Base-by-base conservation (phyloP, 1,140 invertebrate species). In the Littorina saxatilis region DNA sequence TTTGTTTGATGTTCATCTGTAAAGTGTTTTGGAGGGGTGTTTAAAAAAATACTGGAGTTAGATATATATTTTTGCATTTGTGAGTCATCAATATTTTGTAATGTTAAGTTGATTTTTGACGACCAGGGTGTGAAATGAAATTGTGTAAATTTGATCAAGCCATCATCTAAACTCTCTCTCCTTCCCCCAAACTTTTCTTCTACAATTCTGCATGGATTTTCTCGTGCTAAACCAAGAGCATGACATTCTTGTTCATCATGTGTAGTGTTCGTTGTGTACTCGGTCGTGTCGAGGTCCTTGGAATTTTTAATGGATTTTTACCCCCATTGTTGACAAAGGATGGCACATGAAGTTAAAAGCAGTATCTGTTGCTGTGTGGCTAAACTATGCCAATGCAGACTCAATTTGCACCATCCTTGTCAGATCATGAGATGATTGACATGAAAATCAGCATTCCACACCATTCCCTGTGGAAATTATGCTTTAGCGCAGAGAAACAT, bases 1-100 rank as follows among this genome's bases (percentile, higher is more conserved):
- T 61, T 50, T 37, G 15, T 35, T 73, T 32, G 20, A n/a, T 52
- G 66, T 73, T 35, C 77, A 82, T 81, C 78, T 84, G 74, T 79
- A 84, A 82, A 58, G 81, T 74, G 80, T 83, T 74, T 68, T 77
- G 83, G n/a, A n/a, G n/a, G n/a, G n/a, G 68, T 58, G 40, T 74
- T 75, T 68, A 37, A 76, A 55, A 39, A 27, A 39, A 68, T 72
- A 52, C 39, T 74, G 72, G 74, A 77, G 79, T 84, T 83, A 74
- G 74, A 84, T 73, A 84, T 84, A 84, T 84, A 84, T 84, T 84
- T 84, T 84, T 84, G 83, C 83, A 84, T 84, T 84, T 84, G 79
- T 76, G 79, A 81, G 79, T 80, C 68, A 50, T 17, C 32, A 47
- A 40, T 80, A 32, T 73, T 50, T n/a, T 66, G 68, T 35, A 39